Percentiles rank a stretch among this genome's conserved stretches.
Conservation (phyloP, 2,113 vertebrate species). For the Climacteris rufus region DNA sequence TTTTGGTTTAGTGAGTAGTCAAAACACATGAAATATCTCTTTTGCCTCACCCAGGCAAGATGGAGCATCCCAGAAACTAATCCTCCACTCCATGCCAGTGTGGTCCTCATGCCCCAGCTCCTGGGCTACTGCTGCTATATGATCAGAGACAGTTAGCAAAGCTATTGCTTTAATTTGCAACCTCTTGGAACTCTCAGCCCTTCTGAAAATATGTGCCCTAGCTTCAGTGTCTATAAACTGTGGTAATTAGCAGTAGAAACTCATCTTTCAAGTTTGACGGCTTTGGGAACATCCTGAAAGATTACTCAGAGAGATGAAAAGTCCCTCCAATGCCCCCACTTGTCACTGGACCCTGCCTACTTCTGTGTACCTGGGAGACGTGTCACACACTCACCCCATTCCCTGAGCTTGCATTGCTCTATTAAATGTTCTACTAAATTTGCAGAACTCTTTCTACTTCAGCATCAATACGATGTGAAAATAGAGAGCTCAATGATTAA, state of each 20-base stretch:
- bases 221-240: neutral
- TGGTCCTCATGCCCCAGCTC: neutral
- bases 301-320: neutral
- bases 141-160: neutral
- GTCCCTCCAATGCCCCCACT: neutral
- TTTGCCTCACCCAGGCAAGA: neutral
- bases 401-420: neutral
- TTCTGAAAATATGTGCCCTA: neutral
- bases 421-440: neutral
- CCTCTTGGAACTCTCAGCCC: neutral
- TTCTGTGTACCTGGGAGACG: neutral
- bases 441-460: neutral
- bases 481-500: neutral
- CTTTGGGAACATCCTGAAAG: neutral
- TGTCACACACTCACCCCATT: rapidly evolving
- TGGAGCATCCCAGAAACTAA: neutral
- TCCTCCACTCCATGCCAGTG: neutral
- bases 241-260: neutral
- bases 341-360: neutral
- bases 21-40: neutral
- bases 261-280: neutral
- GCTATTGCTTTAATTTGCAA: neutral
- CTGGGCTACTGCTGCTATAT: neutral
- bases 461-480: neutral
- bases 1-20: neutral